Evolutionary conservation across 2,113 vertebrate species (phyloP).

Genomic region (Synchiropus splendidus): DNA sequence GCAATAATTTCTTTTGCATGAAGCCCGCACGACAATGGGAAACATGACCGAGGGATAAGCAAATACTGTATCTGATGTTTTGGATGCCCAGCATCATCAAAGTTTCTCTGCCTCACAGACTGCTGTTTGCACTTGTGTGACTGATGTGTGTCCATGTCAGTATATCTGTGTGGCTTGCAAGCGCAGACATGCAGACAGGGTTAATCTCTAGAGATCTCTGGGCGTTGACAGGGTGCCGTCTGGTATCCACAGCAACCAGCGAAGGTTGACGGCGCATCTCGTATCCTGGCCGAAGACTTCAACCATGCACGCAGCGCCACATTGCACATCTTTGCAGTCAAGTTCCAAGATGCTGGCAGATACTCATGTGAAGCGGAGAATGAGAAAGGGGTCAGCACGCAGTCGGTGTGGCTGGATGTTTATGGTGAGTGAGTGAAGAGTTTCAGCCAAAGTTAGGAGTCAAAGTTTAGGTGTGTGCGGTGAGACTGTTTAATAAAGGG

Average conservation of each 20-base stretch:
- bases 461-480: neutral
- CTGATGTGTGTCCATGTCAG: conserved; percentile 22
- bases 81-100: no score
- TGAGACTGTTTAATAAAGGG: no score
- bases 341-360: conserved; percentile 73
- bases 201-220: conserved; percentile 70
- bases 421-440: conserved; percentile 68
- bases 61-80: no score
- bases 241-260: conserved; percentile 64
- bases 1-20: no score
- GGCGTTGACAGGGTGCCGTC: conserved; percentile 61
- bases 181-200: conserved; percentile 50
- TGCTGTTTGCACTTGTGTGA: neutral
- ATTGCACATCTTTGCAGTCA: conserved; percentile 70
- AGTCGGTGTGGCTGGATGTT: conserved; percentile 81
- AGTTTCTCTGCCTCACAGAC: no score
- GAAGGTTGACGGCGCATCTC: conserved; percentile 44
- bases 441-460: neutral
- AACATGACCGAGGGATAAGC: no score
- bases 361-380: conserved; percentile 86
- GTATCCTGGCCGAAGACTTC: conserved; percentile 51
- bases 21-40: no score
- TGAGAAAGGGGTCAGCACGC: conserved; percentile 69
- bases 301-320: conserved; percentile 67
- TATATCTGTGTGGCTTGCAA: conserved; percentile 34